Evolutionary conservation across 1,140 invertebrate species (phyloP).

Genomic region (Bilobella aurantiaca): DNA sequence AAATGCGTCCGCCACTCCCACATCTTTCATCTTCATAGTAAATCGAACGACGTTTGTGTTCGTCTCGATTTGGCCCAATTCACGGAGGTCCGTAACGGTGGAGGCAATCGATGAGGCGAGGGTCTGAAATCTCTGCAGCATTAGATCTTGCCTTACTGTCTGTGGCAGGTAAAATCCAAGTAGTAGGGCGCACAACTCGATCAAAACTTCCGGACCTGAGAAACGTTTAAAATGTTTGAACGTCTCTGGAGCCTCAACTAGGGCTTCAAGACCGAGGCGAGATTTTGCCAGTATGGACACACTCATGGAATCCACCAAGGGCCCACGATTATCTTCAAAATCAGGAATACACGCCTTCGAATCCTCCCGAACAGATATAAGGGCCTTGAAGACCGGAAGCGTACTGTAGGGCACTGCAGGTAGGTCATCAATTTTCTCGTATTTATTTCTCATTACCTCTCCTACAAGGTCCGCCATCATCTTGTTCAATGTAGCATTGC

Average conservation of each 20-base stretch:
- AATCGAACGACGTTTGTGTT: background rate
- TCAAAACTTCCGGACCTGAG: background rate
- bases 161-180: background rate
- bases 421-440: background rate
- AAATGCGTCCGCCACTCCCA: background rate
- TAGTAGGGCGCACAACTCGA: background rate
- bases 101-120: background rate
- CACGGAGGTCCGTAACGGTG: background rate
- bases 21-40: background rate
- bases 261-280: background rate
- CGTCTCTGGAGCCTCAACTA: background rate
- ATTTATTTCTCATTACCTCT: background rate
- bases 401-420: background rate
- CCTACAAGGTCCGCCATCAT: background rate
- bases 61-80: background rate
- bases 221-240: background rate
- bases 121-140: background rate
- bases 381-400: background rate
- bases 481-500: background rate
- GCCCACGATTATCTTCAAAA: background rate
- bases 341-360: background rate
- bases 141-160: background rate
- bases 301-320: background rate
- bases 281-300: background rate
- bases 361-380: background rate